These are phyloP conservation scores for Thomomys bottae DNA, from an alignment of 2,113 vertebrate genomes.

Conservation along the genomic window DNA sequence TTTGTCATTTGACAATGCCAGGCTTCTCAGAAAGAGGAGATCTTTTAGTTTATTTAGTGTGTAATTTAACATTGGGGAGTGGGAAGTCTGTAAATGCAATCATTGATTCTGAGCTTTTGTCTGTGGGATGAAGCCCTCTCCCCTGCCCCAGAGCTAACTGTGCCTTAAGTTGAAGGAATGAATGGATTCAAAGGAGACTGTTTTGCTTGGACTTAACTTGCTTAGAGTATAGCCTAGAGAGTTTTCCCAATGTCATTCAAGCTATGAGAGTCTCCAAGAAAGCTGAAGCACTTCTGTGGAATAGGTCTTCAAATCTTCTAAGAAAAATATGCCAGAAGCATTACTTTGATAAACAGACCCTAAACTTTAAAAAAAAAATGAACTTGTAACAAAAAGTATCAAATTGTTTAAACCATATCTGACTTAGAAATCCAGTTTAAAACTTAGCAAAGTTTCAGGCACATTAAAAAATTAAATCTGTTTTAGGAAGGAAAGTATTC, in stretches of 20 bases:
- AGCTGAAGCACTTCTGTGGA: conserved; percentile 8
- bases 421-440: conserved; percentile 80
- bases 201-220: conserved; percentile 38
- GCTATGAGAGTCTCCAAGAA: background rate
- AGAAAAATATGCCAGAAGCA: background rate
- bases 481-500: conserved; percentile 61
- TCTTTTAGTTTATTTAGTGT: conserved; percentile 19
- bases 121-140: background rate
- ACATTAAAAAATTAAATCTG: conserved; percentile 81
- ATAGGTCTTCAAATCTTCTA: background rate
- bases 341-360: conserved; percentile 53
- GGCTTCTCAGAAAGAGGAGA: background rate
- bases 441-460: conserved; percentile 76
- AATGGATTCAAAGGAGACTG: background rate
- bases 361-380: conserved; percentile 53
- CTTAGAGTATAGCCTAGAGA: background rate
- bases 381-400: conserved; percentile 40
- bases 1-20: background rate
- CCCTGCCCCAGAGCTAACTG: too few species aligned
- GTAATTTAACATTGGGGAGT: conserved; percentile 7
- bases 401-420: conserved; percentile 66
- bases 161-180: background rate
- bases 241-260: background rate
- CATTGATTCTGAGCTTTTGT: background rate
- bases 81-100: background rate